These are phyloP conservation scores for Nyctalus aviator DNA, from an alignment of 2,797 vertebrate genomes.

Conservation along the genomic window DNA sequence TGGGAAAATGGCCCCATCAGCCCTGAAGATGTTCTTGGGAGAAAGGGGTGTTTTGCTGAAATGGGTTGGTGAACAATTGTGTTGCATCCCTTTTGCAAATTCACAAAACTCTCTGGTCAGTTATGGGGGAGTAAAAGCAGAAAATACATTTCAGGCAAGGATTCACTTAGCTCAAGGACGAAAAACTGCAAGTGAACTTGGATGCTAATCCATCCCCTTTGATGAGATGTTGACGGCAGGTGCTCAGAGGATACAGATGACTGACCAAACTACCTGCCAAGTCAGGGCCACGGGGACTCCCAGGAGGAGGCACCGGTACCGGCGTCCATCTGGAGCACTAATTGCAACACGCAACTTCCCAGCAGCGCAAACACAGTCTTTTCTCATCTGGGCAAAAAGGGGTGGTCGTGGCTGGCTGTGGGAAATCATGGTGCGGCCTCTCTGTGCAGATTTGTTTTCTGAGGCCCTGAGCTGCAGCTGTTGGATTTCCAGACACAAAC, in stretches of 20 bases:
- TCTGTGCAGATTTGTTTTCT: constrained; percentile 64
- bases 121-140: background rate
- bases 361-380: background rate
- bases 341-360: background rate
- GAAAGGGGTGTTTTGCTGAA: background rate
- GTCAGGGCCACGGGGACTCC: background rate
- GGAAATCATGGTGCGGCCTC: constrained; percentile 7
- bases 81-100: background rate
- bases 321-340: background rate
- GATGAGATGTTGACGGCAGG: constrained; percentile 28
- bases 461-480: constrained; percentile 79
- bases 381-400: background rate
- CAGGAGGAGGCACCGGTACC: background rate
- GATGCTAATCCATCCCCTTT: constrained; percentile 15
- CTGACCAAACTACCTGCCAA: background rate
- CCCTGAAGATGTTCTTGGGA: background rate
- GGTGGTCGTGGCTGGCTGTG: constrained; percentile 27
- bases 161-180: constrained; percentile 7
- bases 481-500: constrained; percentile 83
- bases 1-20: background rate
- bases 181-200: background rate
- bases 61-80: background rate
- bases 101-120: constrained; percentile 9
- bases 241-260: background rate
- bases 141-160: background rate